A percentile compares a stretch with the other conserved stretches of the same genome.
phyloP scores from a whole-genome alignment of 2,113 vertebrate species.

The Alectura lathami region DNA sequence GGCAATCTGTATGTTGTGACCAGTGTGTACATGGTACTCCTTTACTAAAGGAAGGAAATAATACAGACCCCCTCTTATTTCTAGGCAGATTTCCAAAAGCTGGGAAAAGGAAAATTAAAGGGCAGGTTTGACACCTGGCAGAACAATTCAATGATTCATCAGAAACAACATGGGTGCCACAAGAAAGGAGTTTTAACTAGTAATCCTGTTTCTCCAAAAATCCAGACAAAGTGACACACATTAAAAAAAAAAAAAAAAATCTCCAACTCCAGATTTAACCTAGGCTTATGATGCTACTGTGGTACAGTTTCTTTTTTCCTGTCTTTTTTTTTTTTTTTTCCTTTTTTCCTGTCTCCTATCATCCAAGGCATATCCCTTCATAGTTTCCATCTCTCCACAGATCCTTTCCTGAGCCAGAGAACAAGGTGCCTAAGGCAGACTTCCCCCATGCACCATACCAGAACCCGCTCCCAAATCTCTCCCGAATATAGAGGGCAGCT shows the following conservation, averaged over 20 bases:
- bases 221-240: neutral
- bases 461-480: neutral
- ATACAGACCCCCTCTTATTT: neutral
- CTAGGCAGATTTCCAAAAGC: neutral
- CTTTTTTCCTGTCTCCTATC: neutral
- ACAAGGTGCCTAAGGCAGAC: neutral
- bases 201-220: neutral
- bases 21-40: neutral
- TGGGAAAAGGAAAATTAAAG: neutral
- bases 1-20: neutral
- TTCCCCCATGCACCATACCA: neutral
- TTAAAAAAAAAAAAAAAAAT: neutral
- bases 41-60: neutral
- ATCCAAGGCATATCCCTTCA: neutral
- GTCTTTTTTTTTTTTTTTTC: neutral
- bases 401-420: neutral
- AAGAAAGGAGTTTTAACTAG: neutral
- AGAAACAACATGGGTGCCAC: neutral
- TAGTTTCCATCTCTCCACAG: neutral
- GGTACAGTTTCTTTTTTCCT: neutral
- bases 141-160: conserved; percentile 23
- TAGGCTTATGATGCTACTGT: neutral
- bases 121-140: neutral
- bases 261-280: neutral
- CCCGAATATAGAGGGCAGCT: neutral